Base-by-base conservation (phyloP, 2,888 invertebrate genomes). In the Lymantria monacha region DNA sequence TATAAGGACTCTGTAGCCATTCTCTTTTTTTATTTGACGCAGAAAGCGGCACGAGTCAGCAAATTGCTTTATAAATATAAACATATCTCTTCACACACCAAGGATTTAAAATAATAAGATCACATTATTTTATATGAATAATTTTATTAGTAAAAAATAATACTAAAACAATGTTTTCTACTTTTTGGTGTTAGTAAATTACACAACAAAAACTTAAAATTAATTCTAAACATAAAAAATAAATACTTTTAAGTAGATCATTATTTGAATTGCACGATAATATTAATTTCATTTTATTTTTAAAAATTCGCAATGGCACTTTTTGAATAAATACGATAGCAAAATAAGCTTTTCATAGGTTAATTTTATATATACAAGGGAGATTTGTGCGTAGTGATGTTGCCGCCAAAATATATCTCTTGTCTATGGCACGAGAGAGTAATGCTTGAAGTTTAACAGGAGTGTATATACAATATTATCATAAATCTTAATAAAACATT, bases 111-210 rank as follows among this genome's bases (percentile, higher is more conserved):
- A 62, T 61, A 59, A 51, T n/a, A 56, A 55, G 63, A n/a, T n/a
- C n/a, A n/a, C 52, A 50, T 36, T 55, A 63, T 58, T 42, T 58
- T 69, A 64, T 53, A 3, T 53, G 49, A 62, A 70, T 69, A 69
- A 67, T 66, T 72, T 77, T 76, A 76, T 79, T 77, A 79, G 76
- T 77, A 80, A 78, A 84, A 80, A 81, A 79, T 78, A 81, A 75
- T 81, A 76, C 70, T 74, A 71, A 78, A 77, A 73, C 70, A 75
- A 76, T 75, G 79, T 72, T 70, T 55, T 70, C 80, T 83, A 87
- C 76, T 89, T 83, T 90, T 90, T 90, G 90, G 90, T 90, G 90
- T 90, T 90, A 90, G 90, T 90, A 86, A 72, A 79, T 85, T 82
- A 2, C 73, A 77, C 72, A 81, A 83, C 74, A 79, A 81, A 79